Percentiles rank a stretch among this genome's conserved stretches.
These are phyloP conservation scores for Nasonovia ribisnigri DNA, from an alignment of 2,888 invertebrate species.

Conservation along the genomic window DNA sequence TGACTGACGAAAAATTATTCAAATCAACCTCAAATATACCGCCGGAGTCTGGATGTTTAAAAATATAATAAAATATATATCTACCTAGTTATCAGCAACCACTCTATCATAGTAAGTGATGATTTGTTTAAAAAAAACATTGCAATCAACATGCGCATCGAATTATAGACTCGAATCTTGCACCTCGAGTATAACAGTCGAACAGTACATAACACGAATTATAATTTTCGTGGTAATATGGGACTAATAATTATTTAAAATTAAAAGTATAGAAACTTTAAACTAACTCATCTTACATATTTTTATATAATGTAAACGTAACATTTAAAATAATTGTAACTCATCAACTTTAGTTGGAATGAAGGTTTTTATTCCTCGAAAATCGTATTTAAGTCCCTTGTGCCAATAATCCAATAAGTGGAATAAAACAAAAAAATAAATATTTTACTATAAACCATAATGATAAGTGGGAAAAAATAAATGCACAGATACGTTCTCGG, in stretches of 20 bases:
- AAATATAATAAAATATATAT: background rate
- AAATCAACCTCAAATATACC: background rate
- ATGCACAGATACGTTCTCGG: background rate
- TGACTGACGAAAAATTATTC: background rate
- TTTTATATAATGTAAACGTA: background rate
- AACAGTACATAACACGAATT: no score
- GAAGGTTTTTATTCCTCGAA: background rate
- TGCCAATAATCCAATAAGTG: background rate
- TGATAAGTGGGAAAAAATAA: background rate
- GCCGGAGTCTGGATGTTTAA: background rate
- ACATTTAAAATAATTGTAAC: background rate
- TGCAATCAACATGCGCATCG: background rate
- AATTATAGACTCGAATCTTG: background rate
- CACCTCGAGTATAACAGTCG: background rate
- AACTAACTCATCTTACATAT: background rate
- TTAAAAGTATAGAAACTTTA: background rate
- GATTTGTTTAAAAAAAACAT: background rate
- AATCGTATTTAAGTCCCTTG: background rate
- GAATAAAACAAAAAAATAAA: background rate
- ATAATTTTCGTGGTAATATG: background rate
- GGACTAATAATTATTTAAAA: background rate
- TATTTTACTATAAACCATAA: background rate
- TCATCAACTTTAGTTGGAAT: background rate
- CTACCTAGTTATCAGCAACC: background rate
- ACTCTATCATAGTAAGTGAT: background rate